Conservation (phyloP, 2,888 invertebrate species). For the Sinotaia quadrata region DNA sequence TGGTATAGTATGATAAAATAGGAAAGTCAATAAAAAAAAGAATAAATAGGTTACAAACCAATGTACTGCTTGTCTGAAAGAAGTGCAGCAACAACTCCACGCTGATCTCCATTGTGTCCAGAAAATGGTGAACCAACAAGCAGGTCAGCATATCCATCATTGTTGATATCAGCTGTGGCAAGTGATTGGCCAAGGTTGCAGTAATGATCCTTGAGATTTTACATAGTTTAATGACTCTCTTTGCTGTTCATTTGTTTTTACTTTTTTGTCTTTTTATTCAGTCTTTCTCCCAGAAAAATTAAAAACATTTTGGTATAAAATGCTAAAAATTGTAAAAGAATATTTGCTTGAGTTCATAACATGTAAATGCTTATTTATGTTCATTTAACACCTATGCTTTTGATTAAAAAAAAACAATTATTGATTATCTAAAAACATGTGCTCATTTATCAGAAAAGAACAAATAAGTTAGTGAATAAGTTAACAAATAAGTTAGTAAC, state of each 20-base stretch:
- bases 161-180: conserved; percentile 57
- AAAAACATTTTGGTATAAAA: not conserved
- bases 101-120: conserved; percentile 55
- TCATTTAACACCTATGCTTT: conserved; percentile 4
- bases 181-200: conserved; percentile 66
- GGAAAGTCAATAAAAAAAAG: no score
- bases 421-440: no score
- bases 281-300: not conserved
- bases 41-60: conserved; percentile 33
- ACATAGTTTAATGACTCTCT: no score
- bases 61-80: conserved; percentile 45
- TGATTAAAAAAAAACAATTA: no score
- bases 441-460: no score
- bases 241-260: not conserved
- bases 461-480: no score
- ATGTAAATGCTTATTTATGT: no score
- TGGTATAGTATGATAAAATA: no score
- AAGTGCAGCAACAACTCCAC: conserved; percentile 58
- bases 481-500: no score
- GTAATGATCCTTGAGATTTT: conserved; percentile 48
- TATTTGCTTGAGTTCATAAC: no score
- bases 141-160: conserved; percentile 61
- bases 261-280: no score
- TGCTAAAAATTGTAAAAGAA: not conserved
- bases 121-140: conserved; percentile 65